phyloP scores from a whole-genome alignment of 1,140 invertebrate genomes.

The Portunus trituberculatus region DNA sequence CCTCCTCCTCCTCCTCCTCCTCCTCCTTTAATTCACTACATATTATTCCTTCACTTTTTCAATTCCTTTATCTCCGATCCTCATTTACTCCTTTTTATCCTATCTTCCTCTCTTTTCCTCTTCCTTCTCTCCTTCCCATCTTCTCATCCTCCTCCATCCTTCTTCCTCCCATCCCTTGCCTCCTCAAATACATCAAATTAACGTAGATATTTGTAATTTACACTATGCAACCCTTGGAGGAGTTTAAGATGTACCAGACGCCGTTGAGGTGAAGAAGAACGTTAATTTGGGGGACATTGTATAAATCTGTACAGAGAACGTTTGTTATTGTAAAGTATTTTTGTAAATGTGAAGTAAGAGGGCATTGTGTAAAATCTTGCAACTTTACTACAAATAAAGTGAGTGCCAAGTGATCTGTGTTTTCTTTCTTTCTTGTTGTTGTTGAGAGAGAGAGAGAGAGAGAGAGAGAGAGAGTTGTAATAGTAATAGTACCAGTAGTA shows the following conservation, averaged over 20 bases:
- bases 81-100: neutral
- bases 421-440: neutral
- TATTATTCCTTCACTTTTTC: neutral
- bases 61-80: neutral
- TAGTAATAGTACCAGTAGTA: no score
- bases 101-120: neutral
- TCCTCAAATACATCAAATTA: neutral
- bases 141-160: neutral
- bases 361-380: slow-evolving; percentile 76
- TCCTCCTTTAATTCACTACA: neutral
- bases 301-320: slow-evolving; percentile 76
- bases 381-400: slow-evolving; percentile 76
- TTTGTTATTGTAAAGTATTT: slow-evolving; percentile 77
- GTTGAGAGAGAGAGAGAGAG: neutral
- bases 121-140: neutral
- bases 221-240: slow-evolving; percentile 46
- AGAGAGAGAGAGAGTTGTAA: neutral
- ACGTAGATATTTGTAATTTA: slow-evolving; percentile 26
- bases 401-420: slow-evolving; percentile 68
- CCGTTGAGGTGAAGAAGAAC: slow-evolving; percentile 61
- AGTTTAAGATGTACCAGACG: neutral
- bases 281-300: slow-evolving; percentile 70
- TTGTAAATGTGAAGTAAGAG: slow-evolving; percentile 77
- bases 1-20: neutral
- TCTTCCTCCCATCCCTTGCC: neutral